Evolutionary conservation across 2,888 invertebrate species (phyloP).

Genomic region (Lapara coniferarum): DNA sequence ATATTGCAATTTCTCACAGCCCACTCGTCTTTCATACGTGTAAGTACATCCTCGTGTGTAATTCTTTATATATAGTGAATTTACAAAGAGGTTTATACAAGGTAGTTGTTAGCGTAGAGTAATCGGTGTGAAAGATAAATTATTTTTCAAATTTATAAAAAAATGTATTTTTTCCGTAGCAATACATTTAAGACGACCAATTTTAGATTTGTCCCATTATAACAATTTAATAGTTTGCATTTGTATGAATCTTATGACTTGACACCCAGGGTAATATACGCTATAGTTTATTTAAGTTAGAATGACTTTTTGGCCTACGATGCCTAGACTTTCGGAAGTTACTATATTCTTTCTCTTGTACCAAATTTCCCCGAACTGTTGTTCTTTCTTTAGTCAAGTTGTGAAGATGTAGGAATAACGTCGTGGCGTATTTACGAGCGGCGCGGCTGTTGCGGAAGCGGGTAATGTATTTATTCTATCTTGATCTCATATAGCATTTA

Average conservation of each 20-base stretch:
- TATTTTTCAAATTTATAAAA: slow-evolving; percentile 58
- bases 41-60: slow-evolving; percentile 27
- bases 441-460: slow-evolving; percentile 9
- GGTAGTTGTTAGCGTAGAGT: slow-evolving; percentile 80
- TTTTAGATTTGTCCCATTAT: slow-evolving; percentile 69
- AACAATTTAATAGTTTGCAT: slow-evolving; percentile 45
- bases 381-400: slow-evolving; percentile 63
- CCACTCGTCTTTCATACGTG: slow-evolving; percentile 41
- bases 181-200: slow-evolving; percentile 76
- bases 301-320: slow-evolving; percentile 74
- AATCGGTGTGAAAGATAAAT: slow-evolving; percentile 54
- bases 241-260: slow-evolving; percentile 75
- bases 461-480: background rate
- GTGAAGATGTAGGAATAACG: slow-evolving; percentile 52
- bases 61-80: slow-evolving; percentile 60
- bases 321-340: slow-evolving; percentile 45
- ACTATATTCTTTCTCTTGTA: slow-evolving; percentile 12
- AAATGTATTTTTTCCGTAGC: slow-evolving; percentile 62
- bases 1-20: slow-evolving; percentile 7
- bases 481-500: too few relatives aligned
- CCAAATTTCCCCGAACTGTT: slow-evolving; percentile 51
- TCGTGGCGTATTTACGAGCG: slow-evolving; percentile 6
- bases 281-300: slow-evolving; percentile 55
- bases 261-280: slow-evolving; percentile 77
- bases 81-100: slow-evolving; percentile 83